Percentiles rank a stretch among this genome's conserved stretches.
Evolutionary conservation across 2,888 invertebrate genomes (phyloP).

Genomic region (Nymphalis urticae): DNA sequence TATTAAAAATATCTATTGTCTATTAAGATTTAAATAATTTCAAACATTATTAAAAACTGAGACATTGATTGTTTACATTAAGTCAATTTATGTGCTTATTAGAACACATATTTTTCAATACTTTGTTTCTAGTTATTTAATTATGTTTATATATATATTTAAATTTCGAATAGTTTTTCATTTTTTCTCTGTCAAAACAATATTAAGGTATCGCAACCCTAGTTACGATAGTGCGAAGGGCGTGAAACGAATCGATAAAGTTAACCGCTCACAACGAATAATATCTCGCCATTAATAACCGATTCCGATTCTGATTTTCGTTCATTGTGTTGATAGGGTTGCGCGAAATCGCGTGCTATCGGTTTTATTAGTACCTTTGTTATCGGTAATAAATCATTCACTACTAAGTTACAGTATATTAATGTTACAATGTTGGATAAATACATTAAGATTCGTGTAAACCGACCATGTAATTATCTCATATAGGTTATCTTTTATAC

Average conservation of each 20-base stretch:
- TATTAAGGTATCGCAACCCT: not conserved
- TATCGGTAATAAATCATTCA: constrained; percentile 19
- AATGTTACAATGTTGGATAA: constrained; percentile 12
- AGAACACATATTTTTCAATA: too few relatives aligned
- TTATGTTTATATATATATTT: too few relatives aligned
- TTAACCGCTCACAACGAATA: constrained; percentile 39
- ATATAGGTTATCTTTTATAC: too few relatives aligned
- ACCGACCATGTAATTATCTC: too few relatives aligned
- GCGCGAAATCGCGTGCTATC: constrained; percentile 25
- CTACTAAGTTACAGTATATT: constrained; percentile 8
- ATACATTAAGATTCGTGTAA: not conserved
- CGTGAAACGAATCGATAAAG: constrained; percentile 53
- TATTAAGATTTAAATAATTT: too few relatives aligned
- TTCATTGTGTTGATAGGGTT: constrained; percentile 24
- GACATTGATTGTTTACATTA: too few relatives aligned
- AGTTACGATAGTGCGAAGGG: constrained; percentile 37
- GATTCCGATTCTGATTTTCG: constrained; percentile 25
- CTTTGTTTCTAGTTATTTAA: too few relatives aligned
- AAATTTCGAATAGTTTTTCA: not conserved
- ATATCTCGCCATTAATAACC: constrained; percentile 34
- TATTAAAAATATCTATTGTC: too few relatives aligned
- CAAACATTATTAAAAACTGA: too few relatives aligned
- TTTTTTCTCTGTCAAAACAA: not conserved
- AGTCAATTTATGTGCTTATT: too few relatives aligned
- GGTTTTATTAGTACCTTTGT: constrained; percentile 22